These are phyloP conservation scores for Chiroxiphia lanceolata DNA, from an alignment of 2,797 vertebrate species.

Conservation along the genomic window DNA sequence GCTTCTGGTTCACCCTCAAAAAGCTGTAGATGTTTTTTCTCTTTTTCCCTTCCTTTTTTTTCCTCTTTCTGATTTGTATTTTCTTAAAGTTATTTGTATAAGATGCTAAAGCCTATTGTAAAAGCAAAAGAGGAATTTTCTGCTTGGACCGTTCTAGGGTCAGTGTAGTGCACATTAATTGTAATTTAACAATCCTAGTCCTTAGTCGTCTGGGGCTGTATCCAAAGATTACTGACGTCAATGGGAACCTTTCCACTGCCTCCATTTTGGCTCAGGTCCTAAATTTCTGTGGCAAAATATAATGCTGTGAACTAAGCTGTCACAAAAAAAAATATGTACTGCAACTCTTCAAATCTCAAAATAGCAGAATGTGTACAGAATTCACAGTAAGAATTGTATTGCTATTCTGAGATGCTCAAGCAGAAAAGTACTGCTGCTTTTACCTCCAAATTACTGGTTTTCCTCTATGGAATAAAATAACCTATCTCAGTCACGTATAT, in stretches of 20 bases:
- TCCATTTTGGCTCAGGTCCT: conserved; percentile 35
- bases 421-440: not conserved
- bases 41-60: fast-evolving
- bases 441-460: not conserved
- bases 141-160: not conserved
- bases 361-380: conserved; percentile 17
- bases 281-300: conserved; percentile 49
- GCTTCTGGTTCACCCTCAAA: not conserved
- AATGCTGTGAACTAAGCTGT: conserved; percentile 34
- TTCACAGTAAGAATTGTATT: not conserved
- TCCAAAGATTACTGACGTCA: conserved; percentile 57
- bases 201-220: not conserved
- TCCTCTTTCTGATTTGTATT: not conserved
- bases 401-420: not conserved
- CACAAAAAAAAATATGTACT: conserved; percentile 18
- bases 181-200: conserved; percentile 23
- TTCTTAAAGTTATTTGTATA: not conserved
- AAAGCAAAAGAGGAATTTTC: not conserved
- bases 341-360: conserved; percentile 31
- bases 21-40: not conserved
- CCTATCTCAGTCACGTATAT: not conserved
- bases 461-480: not conserved
- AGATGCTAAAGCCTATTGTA: not conserved
- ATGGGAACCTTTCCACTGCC: conserved; percentile 40
- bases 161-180: conserved; percentile 5